These are phyloP conservation scores for Sparus aurata DNA, from an alignment of 2,797 vertebrate species.

Conservation along the genomic window DNA sequence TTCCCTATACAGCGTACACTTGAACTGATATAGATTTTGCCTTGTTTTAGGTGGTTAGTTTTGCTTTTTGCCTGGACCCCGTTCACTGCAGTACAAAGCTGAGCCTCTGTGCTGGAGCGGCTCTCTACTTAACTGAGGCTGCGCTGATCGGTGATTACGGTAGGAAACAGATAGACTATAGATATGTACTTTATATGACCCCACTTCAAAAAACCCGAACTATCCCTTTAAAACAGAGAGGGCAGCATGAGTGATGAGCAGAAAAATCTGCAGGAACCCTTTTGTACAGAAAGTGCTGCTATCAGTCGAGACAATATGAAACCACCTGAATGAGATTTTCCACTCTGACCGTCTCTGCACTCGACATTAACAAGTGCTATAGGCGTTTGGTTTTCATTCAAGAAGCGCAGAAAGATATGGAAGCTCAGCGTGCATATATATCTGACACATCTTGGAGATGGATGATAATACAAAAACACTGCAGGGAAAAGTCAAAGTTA, in stretches of 20 bases:
- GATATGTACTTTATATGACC: too few species aligned
- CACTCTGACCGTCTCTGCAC: conserved; percentile 14
- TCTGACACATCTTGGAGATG: conserved; percentile 6
- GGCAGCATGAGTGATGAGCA: conserved; percentile 15
- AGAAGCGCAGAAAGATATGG: background rate
- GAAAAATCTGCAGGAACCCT: conserved; percentile 11
- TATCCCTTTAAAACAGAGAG: conserved; percentile 27
- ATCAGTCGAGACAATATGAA: conserved; percentile 32
- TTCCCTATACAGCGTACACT: too few species aligned
- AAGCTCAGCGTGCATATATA: background rate
- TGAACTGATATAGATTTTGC: too few species aligned
- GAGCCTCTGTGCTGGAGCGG: too few species aligned
- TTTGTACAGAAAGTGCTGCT: conserved; percentile 4
- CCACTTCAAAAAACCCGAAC: too few species aligned
- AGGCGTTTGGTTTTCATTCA: conserved; percentile 12
- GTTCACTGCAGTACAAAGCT: too few species aligned
- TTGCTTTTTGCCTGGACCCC: too few species aligned
- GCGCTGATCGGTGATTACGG: too few species aligned
- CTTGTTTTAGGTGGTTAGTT: too few species aligned
- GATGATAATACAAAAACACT: background rate
- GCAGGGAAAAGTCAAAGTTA: background rate
- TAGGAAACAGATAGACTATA: too few species aligned
- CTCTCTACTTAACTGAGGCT: too few species aligned
- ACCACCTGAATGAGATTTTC: conserved; percentile 20
- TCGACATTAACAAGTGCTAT: background rate